Evolutionary conservation across 2,888 invertebrate species (phyloP).

Genomic region (Ferdinandea cuprea): DNA sequence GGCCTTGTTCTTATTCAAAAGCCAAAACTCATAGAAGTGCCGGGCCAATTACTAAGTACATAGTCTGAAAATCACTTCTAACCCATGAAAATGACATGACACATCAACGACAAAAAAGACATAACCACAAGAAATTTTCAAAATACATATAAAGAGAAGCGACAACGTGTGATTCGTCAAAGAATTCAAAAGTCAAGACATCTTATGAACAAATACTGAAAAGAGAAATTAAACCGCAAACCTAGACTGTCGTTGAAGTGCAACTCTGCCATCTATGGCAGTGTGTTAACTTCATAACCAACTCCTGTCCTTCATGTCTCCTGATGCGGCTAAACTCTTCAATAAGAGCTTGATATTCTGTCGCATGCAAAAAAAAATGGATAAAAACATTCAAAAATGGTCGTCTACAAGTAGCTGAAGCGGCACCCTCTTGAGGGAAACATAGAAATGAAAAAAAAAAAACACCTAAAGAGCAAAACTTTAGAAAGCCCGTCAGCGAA

Average conservation of each 20-base stretch:
- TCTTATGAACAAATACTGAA: neutral
- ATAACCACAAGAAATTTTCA: neutral
- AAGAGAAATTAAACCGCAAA: neutral
- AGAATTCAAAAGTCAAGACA: neutral
- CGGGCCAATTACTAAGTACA: too few species aligned
- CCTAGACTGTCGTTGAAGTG: neutral
- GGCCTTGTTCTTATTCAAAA: too few species aligned
- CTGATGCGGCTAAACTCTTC: neutral
- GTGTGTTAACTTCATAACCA: neutral
- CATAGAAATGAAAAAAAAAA: neutral
- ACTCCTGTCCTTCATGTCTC: neutral
- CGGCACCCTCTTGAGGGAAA: neutral
- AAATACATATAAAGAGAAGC: neutral
- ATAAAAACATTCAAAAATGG: neutral
- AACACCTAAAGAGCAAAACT: slow-evolving; percentile 2
- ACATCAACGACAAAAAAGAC: neutral
- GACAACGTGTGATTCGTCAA: neutral
- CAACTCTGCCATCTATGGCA: neutral
- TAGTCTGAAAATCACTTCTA: too few species aligned
- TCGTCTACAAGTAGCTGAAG: slow-evolving; percentile 1
- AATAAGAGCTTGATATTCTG: neutral
- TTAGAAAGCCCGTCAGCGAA: slow-evolving; percentile 18
- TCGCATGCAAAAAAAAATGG: slow-evolving; percentile 1
- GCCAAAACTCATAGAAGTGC: too few species aligned
- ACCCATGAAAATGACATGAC: neutral